Evolutionary conservation across 1,140 invertebrate genomes (phyloP).

Genomic region (Plodia interpunctella): DNA sequence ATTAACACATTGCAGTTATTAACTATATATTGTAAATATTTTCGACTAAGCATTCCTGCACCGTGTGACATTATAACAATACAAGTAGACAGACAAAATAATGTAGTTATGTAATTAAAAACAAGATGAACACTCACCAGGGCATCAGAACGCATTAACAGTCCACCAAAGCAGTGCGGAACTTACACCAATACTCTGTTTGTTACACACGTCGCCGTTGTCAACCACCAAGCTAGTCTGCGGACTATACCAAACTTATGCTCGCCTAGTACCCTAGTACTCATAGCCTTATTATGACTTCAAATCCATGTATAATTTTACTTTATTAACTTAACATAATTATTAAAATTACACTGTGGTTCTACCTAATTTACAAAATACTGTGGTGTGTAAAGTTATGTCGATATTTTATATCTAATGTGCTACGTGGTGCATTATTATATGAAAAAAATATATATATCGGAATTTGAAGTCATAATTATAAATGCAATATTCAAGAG

Average conservation of each 20-base stretch:
- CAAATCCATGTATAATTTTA: constrained; percentile 32
- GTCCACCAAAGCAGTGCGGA: constrained; percentile 72
- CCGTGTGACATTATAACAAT: constrained; percentile 13
- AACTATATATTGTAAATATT: neutral
- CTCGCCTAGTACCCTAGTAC: constrained; percentile 62
- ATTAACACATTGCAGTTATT: too few relatives aligned
- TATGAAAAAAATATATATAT: neutral
- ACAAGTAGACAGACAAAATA: constrained; percentile 23
- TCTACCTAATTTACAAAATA: neutral
- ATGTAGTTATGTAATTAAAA: constrained; percentile 50
- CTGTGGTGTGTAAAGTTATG: neutral
- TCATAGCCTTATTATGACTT: constrained; percentile 45
- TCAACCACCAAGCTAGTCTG: constrained; percentile 67
- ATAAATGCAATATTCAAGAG: constrained; percentile 43
- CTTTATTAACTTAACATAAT: constrained; percentile 8
- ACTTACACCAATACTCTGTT: constrained; percentile 62
- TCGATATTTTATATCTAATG: neutral
- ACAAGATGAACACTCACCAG: constrained; percentile 69
- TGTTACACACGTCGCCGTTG: constrained; percentile 63
- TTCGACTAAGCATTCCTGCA: constrained; percentile 6
- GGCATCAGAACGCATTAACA: constrained; percentile 64
- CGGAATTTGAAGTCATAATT: constrained; percentile 36
- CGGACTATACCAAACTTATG: constrained; percentile 68
- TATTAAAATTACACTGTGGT: neutral
- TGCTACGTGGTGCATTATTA: neutral